A percentile compares a stretch with the other conserved stretches of the same genome.
phyloP scores from a whole-genome alignment of 2,797 vertebrate species.

The Dryobates pubescens region DNA sequence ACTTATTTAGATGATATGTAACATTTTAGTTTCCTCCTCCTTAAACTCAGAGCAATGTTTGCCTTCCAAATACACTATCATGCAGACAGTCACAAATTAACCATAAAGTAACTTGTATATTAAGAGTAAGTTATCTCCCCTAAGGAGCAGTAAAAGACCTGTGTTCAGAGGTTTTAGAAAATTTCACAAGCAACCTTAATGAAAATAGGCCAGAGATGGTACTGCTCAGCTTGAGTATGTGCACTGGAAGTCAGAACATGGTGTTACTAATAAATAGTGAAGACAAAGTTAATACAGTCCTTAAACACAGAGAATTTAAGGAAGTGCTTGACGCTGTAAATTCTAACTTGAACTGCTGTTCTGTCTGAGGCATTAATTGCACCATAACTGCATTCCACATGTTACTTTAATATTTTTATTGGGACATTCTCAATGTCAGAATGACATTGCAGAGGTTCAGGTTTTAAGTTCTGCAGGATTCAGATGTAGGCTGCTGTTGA shows the following conservation, averaged over 20 bases:
- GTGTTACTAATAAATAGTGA: background rate
- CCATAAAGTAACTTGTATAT: background rate
- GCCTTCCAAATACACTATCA: background rate
- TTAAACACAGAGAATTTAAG: background rate
- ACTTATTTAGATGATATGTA: background rate
- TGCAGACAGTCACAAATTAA: background rate
- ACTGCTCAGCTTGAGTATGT: fast-evolving
- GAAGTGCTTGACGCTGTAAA: background rate
- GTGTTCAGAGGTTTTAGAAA: background rate
- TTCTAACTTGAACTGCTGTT: background rate
- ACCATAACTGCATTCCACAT: background rate
- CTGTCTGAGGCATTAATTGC: background rate
- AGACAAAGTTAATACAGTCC: background rate
- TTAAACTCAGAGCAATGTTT: background rate
- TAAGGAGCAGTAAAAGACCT: background rate
- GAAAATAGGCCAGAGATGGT: background rate
- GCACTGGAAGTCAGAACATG: background rate
- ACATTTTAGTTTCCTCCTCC: background rate
- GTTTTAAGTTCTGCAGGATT: background rate
- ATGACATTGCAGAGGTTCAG: background rate
- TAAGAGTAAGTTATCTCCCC: background rate
- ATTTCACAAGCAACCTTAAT: background rate
- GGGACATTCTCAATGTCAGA: background rate
- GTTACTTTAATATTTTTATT: background rate
- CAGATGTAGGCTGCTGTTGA: background rate